phyloP scores from a whole-genome alignment of 2,888 invertebrate species.

The Cheilosia vernalis region DNA sequence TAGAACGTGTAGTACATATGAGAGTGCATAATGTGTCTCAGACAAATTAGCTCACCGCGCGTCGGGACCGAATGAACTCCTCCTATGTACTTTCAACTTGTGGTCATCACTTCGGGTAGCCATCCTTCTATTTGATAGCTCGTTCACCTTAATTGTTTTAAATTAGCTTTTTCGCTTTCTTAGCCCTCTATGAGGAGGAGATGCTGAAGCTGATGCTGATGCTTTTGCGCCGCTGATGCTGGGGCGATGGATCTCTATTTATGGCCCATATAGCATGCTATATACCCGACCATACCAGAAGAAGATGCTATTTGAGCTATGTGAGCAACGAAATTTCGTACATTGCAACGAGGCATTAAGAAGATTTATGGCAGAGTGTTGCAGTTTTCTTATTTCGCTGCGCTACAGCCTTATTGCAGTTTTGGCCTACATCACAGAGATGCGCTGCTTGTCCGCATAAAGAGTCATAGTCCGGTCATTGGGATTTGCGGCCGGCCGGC shows the following conservation, averaged over 20 bases:
- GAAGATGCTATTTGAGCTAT: conserved; percentile 66
- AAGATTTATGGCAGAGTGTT: conserved; percentile 71
- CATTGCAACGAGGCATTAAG: conserved; percentile 71
- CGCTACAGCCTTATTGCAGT: conserved; percentile 69
- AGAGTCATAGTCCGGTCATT: conserved; percentile 52
- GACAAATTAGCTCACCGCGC: conserved; percentile 51
- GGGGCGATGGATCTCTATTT: conserved; percentile 44
- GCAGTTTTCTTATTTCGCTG: conserved; percentile 66
- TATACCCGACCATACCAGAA: conserved; percentile 18
- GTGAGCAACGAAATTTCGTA: conserved; percentile 70
- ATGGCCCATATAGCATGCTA: conserved; percentile 42
- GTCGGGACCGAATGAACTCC: conserved; percentile 4
- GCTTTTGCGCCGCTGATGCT: conserved; percentile 18
- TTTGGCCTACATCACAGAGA: conserved; percentile 73
- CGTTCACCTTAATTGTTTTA: conserved; percentile 74
- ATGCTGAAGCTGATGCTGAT: conserved; percentile 9
- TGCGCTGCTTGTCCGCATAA: conserved; percentile 67
- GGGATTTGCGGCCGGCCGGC: conserved; percentile 22
- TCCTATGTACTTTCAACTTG: conserved; percentile 3
- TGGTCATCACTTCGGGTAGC: neutral
- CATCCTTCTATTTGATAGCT: conserved; percentile 58
- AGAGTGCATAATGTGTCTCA: conserved; percentile 22
- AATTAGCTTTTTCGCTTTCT: conserved; percentile 65
- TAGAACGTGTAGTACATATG: neutral
- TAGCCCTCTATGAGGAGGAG: conserved; percentile 5